Conservation (phyloP, 2,888 invertebrate genomes). For the Oxytorus armatus region DNA sequence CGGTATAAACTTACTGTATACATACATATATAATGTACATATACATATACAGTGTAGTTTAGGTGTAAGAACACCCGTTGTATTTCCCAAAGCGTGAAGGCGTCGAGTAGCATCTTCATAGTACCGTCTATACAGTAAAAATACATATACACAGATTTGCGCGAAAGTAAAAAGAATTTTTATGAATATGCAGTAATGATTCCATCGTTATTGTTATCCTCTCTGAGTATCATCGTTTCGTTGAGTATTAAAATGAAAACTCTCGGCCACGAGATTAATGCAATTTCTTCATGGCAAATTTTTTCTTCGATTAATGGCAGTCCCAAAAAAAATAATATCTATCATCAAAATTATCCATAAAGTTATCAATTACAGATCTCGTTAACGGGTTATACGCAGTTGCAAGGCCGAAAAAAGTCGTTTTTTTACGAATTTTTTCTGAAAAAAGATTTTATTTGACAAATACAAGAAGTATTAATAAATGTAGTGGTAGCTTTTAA, state of each 20-base stretch:
- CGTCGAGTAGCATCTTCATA: conserved; percentile 45
- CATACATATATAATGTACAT: background rate
- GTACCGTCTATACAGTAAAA: conserved; percentile 10
- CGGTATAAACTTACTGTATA: conserved; percentile 22
- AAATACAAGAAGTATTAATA: too few species aligned
- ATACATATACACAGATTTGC: background rate
- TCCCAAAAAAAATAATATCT: background rate
- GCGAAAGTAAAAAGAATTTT: conserved; percentile 26
- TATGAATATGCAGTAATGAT: conserved; percentile 41
- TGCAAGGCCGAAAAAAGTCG: too few species aligned
- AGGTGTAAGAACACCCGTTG: conserved; percentile 36
- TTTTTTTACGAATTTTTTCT: too few species aligned
- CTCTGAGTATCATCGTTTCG: conserved; percentile 44
- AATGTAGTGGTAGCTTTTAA: too few species aligned
- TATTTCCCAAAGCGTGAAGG: conserved; percentile 47
- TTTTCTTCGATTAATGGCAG: background rate
- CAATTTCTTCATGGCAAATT: conserved; percentile 35
- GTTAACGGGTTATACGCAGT: too few species aligned
- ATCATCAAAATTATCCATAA: background rate
- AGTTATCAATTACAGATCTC: too few species aligned
- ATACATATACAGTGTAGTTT: conserved; percentile 18
- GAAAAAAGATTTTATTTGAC: too few species aligned
- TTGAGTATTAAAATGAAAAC: conserved; percentile 35
- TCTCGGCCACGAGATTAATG: background rate
- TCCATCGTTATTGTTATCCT: conserved; percentile 19